Evolutionary conservation across 2,888 invertebrate genomes (phyloP).

Genomic region (Lepetodrilus schrolli): DNA sequence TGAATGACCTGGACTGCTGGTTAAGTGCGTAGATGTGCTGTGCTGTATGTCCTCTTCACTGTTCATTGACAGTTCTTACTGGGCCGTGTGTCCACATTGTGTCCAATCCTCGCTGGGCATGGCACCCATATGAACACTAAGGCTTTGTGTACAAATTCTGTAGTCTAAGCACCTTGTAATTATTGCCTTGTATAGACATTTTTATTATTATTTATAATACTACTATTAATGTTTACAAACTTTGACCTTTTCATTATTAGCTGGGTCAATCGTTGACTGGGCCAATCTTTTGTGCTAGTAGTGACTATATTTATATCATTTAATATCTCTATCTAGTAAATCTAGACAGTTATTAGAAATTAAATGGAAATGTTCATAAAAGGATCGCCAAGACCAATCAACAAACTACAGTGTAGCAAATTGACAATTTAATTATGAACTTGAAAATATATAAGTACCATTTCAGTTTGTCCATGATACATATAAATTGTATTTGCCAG

Average conservation of each 20-base stretch:
- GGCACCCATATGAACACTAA: conserved; percentile 32
- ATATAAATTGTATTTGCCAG: no score
- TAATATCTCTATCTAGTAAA: no score
- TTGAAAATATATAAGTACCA: no score
- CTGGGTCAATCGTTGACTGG: conserved; percentile 20
- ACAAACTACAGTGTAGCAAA: no score
- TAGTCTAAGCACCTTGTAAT: conserved; percentile 48
- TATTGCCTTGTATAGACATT: conserved; percentile 52
- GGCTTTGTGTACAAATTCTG: conserved; percentile 39
- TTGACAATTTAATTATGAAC: no score
- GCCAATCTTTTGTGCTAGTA: no score
- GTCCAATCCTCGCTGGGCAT: not conserved
- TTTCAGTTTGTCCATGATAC: no score
- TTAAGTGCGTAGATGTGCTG: conserved; percentile 13
- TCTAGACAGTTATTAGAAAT: no score
- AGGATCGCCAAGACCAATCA: no score
- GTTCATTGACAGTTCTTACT: not conserved
- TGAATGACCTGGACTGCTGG: conserved; percentile 23
- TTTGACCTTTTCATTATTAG: conserved; percentile 43
- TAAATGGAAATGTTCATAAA: no score
- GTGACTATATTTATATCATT: no score
- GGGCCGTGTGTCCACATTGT: not conserved
- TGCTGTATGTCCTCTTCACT: not conserved
- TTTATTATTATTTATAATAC: conserved; percentile 40
- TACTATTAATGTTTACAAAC: conserved; percentile 41